These are phyloP conservation scores for Lytechinus pictus DNA, from an alignment of 35 echinoderm and acorn worm genomes.

Conservation along the genomic window DNA sequence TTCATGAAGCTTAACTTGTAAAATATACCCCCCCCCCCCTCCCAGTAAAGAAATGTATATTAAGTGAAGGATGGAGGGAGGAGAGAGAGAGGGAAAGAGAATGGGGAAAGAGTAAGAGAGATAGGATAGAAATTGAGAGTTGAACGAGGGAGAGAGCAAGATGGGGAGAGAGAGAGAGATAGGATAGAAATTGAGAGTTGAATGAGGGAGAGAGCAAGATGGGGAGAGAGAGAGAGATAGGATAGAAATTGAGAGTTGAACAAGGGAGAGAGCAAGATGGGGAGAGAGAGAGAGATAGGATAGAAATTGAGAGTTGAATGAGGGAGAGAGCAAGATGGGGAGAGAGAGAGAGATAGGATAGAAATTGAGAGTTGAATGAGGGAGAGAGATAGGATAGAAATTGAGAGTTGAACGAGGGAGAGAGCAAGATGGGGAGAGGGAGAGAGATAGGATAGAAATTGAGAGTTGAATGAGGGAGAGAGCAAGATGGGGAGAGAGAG, in stretches of 20 bases:
- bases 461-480: no score
- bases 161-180: background rate
- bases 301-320: no score
- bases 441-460: no score
- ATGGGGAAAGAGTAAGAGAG: background rate
- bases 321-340: background rate
- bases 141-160: background rate
- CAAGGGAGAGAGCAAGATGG: background rate
- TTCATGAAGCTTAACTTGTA: no score
- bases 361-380: no score
- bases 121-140: background rate
- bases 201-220: background rate
- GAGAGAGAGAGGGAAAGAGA: background rate
- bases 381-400: no score
- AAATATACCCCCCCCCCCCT: no score
- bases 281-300: background rate
- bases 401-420: no score
- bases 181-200: background rate
- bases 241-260: background rate
- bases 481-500: no score
- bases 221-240: background rate
- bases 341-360: background rate
- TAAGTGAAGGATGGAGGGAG: background rate
- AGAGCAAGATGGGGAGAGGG: no score
- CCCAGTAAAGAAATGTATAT: no score